These are phyloP conservation scores for Crossocerus cetratus DNA, from an alignment of 2,888 invertebrate species.

Conservation along the genomic window DNA sequence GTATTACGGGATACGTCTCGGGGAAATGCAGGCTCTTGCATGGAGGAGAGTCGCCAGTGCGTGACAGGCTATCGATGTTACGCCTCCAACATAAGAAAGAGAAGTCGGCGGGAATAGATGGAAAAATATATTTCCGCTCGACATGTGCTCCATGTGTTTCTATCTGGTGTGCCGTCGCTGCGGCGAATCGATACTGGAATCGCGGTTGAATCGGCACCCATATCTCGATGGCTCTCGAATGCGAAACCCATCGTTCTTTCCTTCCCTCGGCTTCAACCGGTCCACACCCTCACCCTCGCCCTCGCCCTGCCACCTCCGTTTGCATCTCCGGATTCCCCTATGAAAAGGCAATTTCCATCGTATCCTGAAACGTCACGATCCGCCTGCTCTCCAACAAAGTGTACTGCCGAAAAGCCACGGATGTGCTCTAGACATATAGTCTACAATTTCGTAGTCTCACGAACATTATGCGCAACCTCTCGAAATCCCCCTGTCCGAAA, in stretches of 20 bases:
- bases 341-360: conserved; percentile 52
- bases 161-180: conserved; percentile 18
- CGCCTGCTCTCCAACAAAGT: background rate
- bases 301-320: conserved; percentile 14
- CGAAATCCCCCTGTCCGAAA: background rate
- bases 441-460: conserved; percentile 33
- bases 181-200: conserved; percentile 61
- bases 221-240: conserved; percentile 41
- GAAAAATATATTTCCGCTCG: conserved; percentile 41
- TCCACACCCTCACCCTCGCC: no score
- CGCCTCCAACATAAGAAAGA: background rate
- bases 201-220: conserved; percentile 59
- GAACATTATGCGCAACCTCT: conserved; percentile 19
- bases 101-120: conserved; percentile 21
- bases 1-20: no score
- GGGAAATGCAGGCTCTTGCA: conserved; percentile 5
- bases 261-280: background rate
- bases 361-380: conserved; percentile 10
- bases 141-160: no score
- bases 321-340: conserved; percentile 21
- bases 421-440: no score
- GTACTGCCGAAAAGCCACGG: conserved; percentile 1
- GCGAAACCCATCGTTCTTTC: conserved; percentile 40
- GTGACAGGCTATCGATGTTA: conserved; percentile 1
- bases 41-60: conserved; percentile 22